Evolutionary conservation across 2,888 invertebrate species (phyloP), one percentile per base, ranked within the genome.

Genomic region (Ephialtes manifestator): DNA sequence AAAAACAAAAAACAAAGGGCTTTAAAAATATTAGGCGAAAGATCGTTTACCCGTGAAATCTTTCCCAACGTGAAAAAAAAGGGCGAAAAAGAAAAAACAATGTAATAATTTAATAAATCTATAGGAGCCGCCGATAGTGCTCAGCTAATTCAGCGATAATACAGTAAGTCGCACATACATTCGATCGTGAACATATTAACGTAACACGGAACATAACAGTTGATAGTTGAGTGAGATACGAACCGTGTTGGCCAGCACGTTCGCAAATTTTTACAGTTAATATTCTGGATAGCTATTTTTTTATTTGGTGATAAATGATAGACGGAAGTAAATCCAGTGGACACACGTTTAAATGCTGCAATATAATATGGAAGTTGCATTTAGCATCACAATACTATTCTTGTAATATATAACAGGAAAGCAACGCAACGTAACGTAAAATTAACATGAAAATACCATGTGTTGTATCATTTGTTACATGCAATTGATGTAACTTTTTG

Each of bases 121-220:
- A 20, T 79, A 81, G 85, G 82, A 85, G 83, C 85, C 84, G 79
- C 55, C 77, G 85, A 83, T 86, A 81, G 86, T 81, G 80, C 83
- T 86, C 83, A 83, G 81, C 71, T 67, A 77, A 76, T 63, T 72
- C 84, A 76, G 60, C 75, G 68, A 79, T 72, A n/a, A 79, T 72
- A n/a, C 43, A 78, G 67, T 80, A 80, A 78, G 55, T 77, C 82
- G 71, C 79, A 80, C 76, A 83, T 65, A 82, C 68, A 71, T 76
- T 53, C 60, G 74, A 83, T 78, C 74, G 65, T 86, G 46, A 79
- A 55, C 58, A 79, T 63, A 60, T 51, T 31, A 81, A 51, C 55
- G 74, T 46, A 67, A 65, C 48, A 48, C 83, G 65, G 10, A 67
- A 68, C 70, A 72, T 51, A 31, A 53, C 51, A 63, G 53, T 83